Conservation (phyloP, 2,888 invertebrate species). For the Elmis aenea region DNA sequence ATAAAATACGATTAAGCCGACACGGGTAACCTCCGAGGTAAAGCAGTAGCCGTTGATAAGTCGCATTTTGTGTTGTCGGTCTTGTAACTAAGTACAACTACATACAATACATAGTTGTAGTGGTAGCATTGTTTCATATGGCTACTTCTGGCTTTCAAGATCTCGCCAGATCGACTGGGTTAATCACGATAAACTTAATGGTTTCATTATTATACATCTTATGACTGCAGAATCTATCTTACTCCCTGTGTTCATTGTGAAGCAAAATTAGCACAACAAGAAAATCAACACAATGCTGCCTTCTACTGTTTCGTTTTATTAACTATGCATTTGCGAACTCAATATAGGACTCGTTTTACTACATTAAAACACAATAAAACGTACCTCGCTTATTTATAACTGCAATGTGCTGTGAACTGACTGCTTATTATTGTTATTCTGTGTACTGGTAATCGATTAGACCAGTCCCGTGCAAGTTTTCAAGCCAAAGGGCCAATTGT, state of each 20-base stretch:
- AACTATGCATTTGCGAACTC: no score
- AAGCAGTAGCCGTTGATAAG: conserved; percentile 31
- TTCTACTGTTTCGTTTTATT: conserved; percentile 11
- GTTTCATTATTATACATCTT: conserved; percentile 38
- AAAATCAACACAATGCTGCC: conserved; percentile 17
- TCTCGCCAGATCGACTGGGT: conserved; percentile 33
- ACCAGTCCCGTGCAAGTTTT: no score
- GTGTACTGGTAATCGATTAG: no score
- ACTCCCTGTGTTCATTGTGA: conserved; percentile 29
- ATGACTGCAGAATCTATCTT: conserved; percentile 34
- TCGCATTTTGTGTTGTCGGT: conserved; percentile 26
- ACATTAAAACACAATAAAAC: no score
- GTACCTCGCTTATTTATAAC: no score
- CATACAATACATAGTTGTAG: conserved; percentile 28
- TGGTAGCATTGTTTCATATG: conserved; percentile 30
- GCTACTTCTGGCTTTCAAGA: conserved; percentile 22
- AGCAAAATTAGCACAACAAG: conserved; percentile 32
- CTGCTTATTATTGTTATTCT: no score
- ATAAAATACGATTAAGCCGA: conserved; percentile 16
- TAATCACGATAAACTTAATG: conserved; percentile 38
- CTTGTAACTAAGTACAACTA: no score
- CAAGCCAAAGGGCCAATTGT: no score
- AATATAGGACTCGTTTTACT: no score
- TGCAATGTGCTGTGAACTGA: no score
- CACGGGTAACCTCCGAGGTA: conserved; percentile 26